Conservation (phyloP, 2,888 invertebrate species). For the Tenthredo scrophulariae region DNA sequence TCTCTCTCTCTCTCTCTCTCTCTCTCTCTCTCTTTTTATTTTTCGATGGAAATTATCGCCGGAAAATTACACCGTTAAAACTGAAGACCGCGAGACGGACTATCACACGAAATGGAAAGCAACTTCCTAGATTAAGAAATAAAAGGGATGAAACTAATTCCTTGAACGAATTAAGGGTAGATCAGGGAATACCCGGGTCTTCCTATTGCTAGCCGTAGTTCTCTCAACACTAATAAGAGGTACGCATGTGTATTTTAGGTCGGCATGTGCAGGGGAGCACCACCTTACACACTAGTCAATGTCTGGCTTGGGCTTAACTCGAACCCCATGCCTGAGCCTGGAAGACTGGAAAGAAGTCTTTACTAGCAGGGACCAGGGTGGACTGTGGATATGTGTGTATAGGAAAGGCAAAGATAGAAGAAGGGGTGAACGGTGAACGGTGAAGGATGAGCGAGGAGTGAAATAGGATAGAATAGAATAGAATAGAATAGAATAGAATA, state of each 20-base stretch:
- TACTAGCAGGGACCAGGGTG: not conserved
- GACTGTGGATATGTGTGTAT: not conserved
- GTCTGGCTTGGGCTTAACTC: conserved; percentile 25
- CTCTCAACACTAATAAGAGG: not conserved
- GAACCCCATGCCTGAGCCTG: not conserved
- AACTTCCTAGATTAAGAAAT: not conserved
- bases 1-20: too few species aligned
- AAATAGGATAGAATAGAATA: conserved; percentile 19
- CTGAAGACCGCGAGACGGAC: not conserved
- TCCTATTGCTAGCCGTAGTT: not conserved
- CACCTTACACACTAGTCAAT: not conserved
- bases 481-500: conserved; percentile 17
- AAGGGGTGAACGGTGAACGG: not conserved
- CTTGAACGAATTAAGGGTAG: conserved; percentile 9
- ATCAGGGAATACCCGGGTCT: not conserved
- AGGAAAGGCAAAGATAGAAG: conserved; percentile 5
- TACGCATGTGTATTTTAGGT: not conserved
- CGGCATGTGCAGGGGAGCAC: not conserved
- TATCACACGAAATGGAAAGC: not conserved
- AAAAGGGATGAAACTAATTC: not conserved
- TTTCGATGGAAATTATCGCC: not conserved
- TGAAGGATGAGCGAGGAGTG: conserved; percentile 1
- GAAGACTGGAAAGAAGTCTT: conserved; percentile 11
- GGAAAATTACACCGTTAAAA: not conserved
- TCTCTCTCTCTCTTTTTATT: not conserved